phyloP scores from a whole-genome alignment of 2,888 invertebrate genomes.

The Bombylius major region DNA sequence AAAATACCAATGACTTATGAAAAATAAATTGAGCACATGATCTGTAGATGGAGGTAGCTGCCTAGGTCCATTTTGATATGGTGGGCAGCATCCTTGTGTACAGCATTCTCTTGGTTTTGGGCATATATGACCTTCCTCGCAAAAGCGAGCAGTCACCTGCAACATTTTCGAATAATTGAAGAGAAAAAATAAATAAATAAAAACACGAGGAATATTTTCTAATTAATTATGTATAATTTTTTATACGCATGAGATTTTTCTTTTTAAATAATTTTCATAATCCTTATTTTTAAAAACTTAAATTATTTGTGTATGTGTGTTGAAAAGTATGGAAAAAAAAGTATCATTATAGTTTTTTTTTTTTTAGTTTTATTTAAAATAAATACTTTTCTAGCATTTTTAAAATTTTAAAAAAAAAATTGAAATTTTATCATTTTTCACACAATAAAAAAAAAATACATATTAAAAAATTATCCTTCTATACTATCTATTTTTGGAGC shows the following conservation, averaged over 20 bases:
- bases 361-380: too few relatives aligned
- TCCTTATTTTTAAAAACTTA: too few relatives aligned
- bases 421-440: too few relatives aligned
- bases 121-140: slow-evolving; percentile 54
- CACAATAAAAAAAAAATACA: too few relatives aligned
- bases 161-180: slow-evolving; percentile 3
- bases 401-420: too few relatives aligned
- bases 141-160: slow-evolving; percentile 44
- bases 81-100: slow-evolving; percentile 49
- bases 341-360: too few relatives aligned
- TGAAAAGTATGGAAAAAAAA: background rate
- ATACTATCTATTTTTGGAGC: too few relatives aligned
- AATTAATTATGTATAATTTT: background rate
- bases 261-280: too few relatives aligned
- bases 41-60: slow-evolving; percentile 41
- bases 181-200: background rate
- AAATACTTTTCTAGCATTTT: too few relatives aligned
- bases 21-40: slow-evolving; percentile 49
- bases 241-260: too few relatives aligned
- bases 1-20: slow-evolving; percentile 57
- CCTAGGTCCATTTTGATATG: slow-evolving; percentile 35
- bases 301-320: background rate
- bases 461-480: too few relatives aligned
- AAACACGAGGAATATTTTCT: background rate
- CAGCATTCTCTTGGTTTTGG: slow-evolving; percentile 66